Percentiles rank a stretch among this genome's conserved stretches.
These are phyloP conservation scores for Archips xylosteana DNA, from an alignment of 2,888 invertebrate genomes.

Conservation along the genomic window DNA sequence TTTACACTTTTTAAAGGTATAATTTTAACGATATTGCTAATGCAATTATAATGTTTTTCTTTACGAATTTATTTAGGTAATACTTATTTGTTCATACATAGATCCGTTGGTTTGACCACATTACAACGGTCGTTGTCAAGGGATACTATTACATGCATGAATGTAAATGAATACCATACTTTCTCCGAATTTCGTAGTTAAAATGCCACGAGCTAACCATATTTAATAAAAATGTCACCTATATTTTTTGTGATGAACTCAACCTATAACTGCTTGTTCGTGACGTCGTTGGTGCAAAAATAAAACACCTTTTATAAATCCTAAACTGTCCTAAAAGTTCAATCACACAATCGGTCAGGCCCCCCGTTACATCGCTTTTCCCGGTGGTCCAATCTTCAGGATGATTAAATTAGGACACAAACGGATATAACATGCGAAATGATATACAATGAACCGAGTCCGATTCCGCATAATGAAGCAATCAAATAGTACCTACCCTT, in stretches of 20 bases:
- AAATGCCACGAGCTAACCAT: too few species aligned
- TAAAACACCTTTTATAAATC: constrained; percentile 37
- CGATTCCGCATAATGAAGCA: constrained; percentile 82
- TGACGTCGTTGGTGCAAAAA: background rate
- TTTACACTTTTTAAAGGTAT: too few species aligned
- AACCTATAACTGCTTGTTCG: too few species aligned
- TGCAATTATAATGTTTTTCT: too few species aligned
- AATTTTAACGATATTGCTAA: too few species aligned
- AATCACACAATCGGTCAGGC: constrained; percentile 68
- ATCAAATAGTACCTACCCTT: constrained; percentile 77
- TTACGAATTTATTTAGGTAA: too few species aligned
- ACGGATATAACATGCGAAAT: constrained; percentile 83
- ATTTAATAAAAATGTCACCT: too few species aligned
- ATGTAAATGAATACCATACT: too few species aligned
- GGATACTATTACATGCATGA: too few species aligned
- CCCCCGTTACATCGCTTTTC: constrained; percentile 72
- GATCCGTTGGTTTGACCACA: background rate
- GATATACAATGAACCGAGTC: constrained; percentile 80
- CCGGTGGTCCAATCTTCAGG: constrained; percentile 84
- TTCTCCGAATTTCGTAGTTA: too few species aligned
- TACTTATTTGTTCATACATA: background rate
- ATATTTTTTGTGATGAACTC: too few species aligned
- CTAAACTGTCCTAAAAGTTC: constrained; percentile 69
- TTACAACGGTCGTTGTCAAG: background rate
- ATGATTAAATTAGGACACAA: constrained; percentile 84